These are phyloP conservation scores for Malthinus seriepunctatus DNA, from an alignment of 2,888 invertebrate genomes.

Conservation along the genomic window DNA sequence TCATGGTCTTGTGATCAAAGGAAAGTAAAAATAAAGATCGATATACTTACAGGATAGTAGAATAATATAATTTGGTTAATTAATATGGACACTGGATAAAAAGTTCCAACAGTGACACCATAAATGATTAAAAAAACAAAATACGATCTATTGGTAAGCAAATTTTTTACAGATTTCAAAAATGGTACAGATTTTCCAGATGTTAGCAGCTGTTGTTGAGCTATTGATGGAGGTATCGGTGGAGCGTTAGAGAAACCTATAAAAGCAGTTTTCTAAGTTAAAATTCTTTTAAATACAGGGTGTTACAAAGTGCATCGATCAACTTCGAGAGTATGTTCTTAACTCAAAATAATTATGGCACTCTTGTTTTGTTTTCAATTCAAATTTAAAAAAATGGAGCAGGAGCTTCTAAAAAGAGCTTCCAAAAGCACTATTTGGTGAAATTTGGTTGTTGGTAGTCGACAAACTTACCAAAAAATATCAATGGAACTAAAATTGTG, in stretches of 20 bases:
- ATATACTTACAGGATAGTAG: conserved; percentile 78
- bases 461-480: conserved; percentile 38
- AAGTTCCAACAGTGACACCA: conserved; percentile 93
- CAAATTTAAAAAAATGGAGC: too few species aligned
- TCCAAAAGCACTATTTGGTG: too few species aligned
- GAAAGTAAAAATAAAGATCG: background rate
- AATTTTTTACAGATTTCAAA: conserved; percentile 69
- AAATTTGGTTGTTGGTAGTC: too few species aligned
- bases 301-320: too few species aligned
- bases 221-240: conserved; percentile 73
- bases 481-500: conserved; percentile 74
- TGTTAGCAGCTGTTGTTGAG: conserved; percentile 65
- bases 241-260: conserved; percentile 4
- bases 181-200: too few species aligned
- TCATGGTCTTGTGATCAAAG: too few species aligned
- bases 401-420: too few species aligned
- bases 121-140: conserved; percentile 82
- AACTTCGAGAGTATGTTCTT: too few species aligned
- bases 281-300: too few species aligned
- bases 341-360: too few species aligned
- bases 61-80: conserved; percentile 84
- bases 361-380: too few species aligned
- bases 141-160: conserved; percentile 80
- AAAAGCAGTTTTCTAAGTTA: background rate
- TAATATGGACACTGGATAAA: conserved; percentile 95